Conservation (phyloP, 92 coral and sea anemone genomes). For the Scolanthus callimorphus region DNA sequence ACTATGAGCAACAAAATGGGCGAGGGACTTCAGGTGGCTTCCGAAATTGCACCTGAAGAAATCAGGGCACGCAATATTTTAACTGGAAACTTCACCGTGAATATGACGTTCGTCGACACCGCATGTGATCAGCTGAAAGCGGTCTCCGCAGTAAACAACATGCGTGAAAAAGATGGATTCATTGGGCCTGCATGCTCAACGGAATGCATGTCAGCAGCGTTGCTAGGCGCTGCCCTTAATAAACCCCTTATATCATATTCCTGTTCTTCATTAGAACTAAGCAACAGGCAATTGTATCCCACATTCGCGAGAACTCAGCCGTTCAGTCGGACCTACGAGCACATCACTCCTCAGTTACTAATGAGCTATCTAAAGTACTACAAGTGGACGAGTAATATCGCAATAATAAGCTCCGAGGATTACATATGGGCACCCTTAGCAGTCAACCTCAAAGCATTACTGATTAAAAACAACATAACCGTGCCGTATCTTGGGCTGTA, state of each 20-base stretch:
- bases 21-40: conserved; percentile 39
- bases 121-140: conserved; percentile 53
- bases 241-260: conserved; percentile 83
- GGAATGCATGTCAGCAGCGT: conserved; percentile 57
- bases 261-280: conserved; percentile 72
- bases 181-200: conserved; percentile 82
- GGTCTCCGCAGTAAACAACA: conserved; percentile 31
- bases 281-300: conserved; percentile 26
- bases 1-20: conserved; percentile 39
- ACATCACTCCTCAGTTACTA: conserved; percentile 54
- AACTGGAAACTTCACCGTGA: conserved; percentile 41
- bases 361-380: conserved; percentile 16
- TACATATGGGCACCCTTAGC: conserved; percentile 75
- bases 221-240: conserved; percentile 61
- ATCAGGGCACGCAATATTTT: conserved; percentile 30
- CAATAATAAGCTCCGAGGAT: conserved; percentile 60
- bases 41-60: conserved; percentile 49
- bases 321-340: conserved; percentile 54
- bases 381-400: conserved; percentile 56
- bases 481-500: conserved; percentile 59
- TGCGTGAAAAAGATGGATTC: conserved; percentile 44
- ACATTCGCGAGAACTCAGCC: conserved; percentile 88
- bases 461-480: conserved; percentile 24
- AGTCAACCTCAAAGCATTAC: conserved; percentile 12
- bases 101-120: conserved; percentile 44